Conservation (phyloP, 2,797 vertebrate species). For the Rhinogobio ventralis region DNA sequence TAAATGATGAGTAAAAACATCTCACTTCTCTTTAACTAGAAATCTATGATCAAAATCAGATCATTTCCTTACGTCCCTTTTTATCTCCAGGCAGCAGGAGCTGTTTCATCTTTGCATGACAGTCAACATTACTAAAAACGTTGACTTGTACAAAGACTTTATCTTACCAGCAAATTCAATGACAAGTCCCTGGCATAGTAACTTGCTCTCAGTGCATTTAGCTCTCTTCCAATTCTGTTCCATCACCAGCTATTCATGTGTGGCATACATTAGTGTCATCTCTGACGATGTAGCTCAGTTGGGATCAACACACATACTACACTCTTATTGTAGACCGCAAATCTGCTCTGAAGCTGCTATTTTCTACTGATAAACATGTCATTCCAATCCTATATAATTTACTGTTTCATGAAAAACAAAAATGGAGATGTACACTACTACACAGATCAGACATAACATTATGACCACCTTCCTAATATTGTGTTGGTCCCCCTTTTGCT, state of each 20-base stretch:
- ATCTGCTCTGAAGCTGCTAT: background rate
- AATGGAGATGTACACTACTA: background rate
- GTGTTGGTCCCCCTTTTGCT: too few relatives aligned
- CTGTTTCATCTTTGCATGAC: background rate
- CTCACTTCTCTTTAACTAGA: slow-evolving; percentile 10
- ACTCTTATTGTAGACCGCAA: background rate
- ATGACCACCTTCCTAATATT: too few relatives aligned
- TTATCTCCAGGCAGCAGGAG: slow-evolving; percentile 28
- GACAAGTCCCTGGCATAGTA: background rate
- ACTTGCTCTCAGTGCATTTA: background rate
- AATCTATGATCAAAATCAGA: slow-evolving; percentile 12
- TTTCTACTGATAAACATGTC: background rate
- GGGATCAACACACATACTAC: background rate
- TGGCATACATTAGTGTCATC: slow-evolving; percentile 14
- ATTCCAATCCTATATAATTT: background rate
- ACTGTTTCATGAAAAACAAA: background rate
- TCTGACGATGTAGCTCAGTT: background rate
- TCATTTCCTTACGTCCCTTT: background rate
- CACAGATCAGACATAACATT: too few relatives aligned
- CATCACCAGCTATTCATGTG: slow-evolving; percentile 16
- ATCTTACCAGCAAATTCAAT: background rate
- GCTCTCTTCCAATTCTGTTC: slow-evolving; percentile 11
- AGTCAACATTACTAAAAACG: slow-evolving; percentile 2
- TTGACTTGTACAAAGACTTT: slow-evolving; percentile 8
- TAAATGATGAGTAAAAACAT: slow-evolving; percentile 23